Percentiles rank a stretch among this genome's conserved stretches.
Evolutionary conservation across 37 sponge, comb jelly and placozoan species (phyloP).

Genomic region (Agelas oroides): DNA sequence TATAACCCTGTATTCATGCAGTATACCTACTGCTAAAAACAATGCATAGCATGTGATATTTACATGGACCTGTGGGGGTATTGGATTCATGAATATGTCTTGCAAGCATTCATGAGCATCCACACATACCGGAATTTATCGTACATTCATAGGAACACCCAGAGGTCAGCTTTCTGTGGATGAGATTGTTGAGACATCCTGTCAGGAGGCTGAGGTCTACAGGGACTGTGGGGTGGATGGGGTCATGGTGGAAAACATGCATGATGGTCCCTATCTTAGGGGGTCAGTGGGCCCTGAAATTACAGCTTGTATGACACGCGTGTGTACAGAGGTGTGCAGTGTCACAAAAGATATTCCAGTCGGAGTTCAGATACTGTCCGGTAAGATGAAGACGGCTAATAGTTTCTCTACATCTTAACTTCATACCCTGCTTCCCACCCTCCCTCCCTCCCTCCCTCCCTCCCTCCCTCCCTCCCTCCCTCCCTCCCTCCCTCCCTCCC

Average conservation of each 20-base stretch:
- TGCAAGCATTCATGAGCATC: too few species aligned
- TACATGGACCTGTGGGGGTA: too few species aligned
- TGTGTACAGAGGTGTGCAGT: slow-evolving; percentile 63
- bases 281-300: slow-evolving; percentile 72
- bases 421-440: neutral
- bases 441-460: neutral
- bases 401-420: neutral
- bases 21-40: too few species aligned
- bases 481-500: too few species aligned
- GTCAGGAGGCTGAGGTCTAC: slow-evolving; percentile 73
- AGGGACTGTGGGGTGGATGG: slow-evolving; percentile 67
- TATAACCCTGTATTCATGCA: too few species aligned
- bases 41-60: too few species aligned
- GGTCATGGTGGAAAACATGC: slow-evolving; percentile 95
- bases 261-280: slow-evolving; percentile 85
- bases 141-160: slow-evolving; percentile 36
- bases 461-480: too few species aligned
- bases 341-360: slow-evolving; percentile 28
- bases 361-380: slow-evolving; percentile 86
- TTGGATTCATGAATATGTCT: neutral
- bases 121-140: too few species aligned
- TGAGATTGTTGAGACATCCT: slow-evolving; percentile 45
- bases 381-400: slow-evolving; percentile 1
- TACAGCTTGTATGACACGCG: slow-evolving; percentile 74
- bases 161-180: slow-evolving; percentile 28